Evolutionary conservation across 1,140 invertebrate species (phyloP), one percentile per base, ranked within the genome.

Genomic region (Magallana ariakensis): DNA sequence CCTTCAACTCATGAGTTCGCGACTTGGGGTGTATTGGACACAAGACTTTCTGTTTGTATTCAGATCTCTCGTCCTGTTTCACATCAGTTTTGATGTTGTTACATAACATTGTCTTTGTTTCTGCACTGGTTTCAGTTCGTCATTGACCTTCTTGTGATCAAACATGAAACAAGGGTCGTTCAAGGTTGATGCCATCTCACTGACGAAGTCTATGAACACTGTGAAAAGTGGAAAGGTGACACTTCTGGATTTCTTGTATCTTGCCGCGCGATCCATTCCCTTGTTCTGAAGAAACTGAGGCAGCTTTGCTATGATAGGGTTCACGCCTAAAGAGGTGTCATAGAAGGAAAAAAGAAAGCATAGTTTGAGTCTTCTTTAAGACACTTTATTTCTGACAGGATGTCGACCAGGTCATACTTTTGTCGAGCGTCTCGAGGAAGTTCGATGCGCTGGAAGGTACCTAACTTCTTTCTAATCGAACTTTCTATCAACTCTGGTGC

Each of bases 11-110:
- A 19, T 80, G 70, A 11, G 70, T n/a, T 19, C 16, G 11, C 3
- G 19, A 80, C 19, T 80, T 22, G 11, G 70, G 70, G 33, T 80
- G 70, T 19, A 80, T 1, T 11, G 33, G 70, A 26, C 19, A 80
- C 13, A 19, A 9, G 10, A 60, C 58, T n/a, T 60, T 60, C n/a
- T 6, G 19, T 16, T 53, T 11, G 66, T 53, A 9, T 15, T 90
- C 91, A 11, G 94, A 7, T 58, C 92, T 91, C 58, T 57, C 26
- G 83, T 89, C 58, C n/a, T 15, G 70, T 80, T 80, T 22, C 22
- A 80, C 16, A 11, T 80, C 19, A 3, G 15, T 80, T 80, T 60
- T 46, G 11, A n/a, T 16, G 70, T n/a, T 10, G 33, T 16, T 11
- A 80, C 3, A 16, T 16, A 46, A 11, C 11, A 46, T 19, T 46